These are phyloP conservation scores for Serinus canaria DNA, from an alignment of 2,113 vertebrate genomes.

Conservation along the genomic window DNA sequence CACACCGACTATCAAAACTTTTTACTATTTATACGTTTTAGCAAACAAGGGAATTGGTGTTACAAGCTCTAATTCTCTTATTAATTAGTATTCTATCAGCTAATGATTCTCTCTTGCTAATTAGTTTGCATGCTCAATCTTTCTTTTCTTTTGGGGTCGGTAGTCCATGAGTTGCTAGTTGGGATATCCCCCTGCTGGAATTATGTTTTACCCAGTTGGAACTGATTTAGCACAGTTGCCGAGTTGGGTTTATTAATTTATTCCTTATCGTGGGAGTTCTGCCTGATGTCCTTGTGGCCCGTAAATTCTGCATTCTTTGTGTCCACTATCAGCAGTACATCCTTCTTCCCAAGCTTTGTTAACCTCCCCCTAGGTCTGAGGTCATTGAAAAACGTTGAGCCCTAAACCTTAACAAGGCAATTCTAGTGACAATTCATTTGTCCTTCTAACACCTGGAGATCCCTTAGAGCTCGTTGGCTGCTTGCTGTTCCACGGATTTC, in stretches of 20 bases:
- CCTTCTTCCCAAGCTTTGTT: neutral
- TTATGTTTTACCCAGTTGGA: neutral
- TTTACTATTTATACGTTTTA: neutral
- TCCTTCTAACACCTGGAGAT: no score
- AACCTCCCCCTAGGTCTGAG: neutral
- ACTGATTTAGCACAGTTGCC: neutral
- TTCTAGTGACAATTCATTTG: neutral
- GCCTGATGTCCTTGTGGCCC: neutral
- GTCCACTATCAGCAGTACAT: neutral
- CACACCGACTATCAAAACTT: neutral
- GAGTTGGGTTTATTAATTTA: neutral
- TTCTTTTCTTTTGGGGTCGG: neutral
- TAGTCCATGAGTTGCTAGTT: neutral
- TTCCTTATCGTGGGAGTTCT: neutral
- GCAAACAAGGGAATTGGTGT: neutral
- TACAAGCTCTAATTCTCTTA: neutral
- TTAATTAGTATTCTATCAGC: neutral
- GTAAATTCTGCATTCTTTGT: neutral
- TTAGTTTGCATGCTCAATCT: neutral
- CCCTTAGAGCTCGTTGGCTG: neutral
- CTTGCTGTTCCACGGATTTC: neutral
- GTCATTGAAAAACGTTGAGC: rapidly evolving
- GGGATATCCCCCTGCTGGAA: neutral
- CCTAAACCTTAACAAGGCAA: neutral
- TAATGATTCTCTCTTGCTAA: neutral